Percentiles rank a stretch among this genome's conserved stretches.
phyloP scores from a whole-genome alignment of 1,140 invertebrate genomes.

The Formica selysi region DNA sequence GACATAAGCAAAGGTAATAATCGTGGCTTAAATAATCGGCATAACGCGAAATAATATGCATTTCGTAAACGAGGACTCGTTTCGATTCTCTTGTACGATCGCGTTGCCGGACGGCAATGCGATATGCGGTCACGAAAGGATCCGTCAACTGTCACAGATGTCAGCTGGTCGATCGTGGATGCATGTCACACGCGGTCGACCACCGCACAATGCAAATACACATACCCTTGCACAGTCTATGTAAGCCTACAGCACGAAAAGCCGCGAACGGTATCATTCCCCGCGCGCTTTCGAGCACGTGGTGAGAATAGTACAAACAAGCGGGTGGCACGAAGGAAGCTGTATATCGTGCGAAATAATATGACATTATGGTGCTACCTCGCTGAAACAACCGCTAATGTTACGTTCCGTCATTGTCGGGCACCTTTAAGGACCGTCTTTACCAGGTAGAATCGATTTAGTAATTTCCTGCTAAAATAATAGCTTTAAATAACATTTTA shows the following conservation, averaged over 20 bases:
- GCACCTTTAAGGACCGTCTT: neutral
- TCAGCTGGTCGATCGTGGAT: constrained; percentile 32
- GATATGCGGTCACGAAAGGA: constrained; percentile 37
- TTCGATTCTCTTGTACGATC: constrained; percentile 21
- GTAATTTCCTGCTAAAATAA: neutral
- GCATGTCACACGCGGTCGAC: constrained; percentile 35
- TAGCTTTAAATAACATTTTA: neutral
- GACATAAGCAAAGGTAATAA: neutral
- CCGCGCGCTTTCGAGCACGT: constrained; percentile 28
- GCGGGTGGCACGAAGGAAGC: constrained; percentile 22
- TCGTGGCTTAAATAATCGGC: neutral
- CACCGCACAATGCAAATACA: constrained; percentile 35
- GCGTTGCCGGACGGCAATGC: constrained; percentile 14
- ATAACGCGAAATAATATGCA: constrained; percentile 29
- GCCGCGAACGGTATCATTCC: constrained; percentile 14
- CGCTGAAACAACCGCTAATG: constrained; percentile 23
- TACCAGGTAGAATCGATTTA: neutral
- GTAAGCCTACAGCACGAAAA: constrained; percentile 20
- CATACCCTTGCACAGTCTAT: neutral
- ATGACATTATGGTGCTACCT: neutral
- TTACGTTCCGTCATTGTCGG: neutral
- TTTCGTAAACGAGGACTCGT: neutral
- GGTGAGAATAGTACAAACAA: constrained; percentile 39
- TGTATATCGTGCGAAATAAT: constrained; percentile 25
- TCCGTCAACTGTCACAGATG: constrained; percentile 43